phyloP scores from a whole-genome alignment of 2,113 vertebrate species.

The Empidonax alnorum region DNA sequence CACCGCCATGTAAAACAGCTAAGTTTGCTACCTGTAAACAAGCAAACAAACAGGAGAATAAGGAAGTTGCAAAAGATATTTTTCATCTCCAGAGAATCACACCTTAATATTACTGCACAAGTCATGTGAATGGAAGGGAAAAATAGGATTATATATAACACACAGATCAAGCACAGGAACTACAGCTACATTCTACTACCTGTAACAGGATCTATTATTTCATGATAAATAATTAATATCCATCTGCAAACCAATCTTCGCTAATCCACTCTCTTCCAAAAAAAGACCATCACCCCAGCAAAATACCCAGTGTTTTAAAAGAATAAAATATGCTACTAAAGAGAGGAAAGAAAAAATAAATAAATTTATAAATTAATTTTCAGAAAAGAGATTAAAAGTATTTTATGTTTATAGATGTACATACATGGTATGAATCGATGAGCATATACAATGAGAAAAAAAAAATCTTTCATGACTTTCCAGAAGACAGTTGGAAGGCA shows the following conservation, averaged over 20 bases:
- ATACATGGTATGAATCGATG: neutral
- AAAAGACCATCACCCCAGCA: neutral
- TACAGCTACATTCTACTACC: neutral
- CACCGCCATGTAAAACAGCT: neutral
- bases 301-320: neutral
- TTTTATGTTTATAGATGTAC: neutral
- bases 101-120: neutral
- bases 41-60: neutral
- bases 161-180: neutral
- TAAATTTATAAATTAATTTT: neutral
- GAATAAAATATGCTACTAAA: neutral
- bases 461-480: neutral
- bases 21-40: neutral
- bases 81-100: neutral
- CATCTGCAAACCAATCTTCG: neutral
- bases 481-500: neutral
- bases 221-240: neutral
- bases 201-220: neutral
- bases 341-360: neutral
- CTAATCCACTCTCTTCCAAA: neutral
- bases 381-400: accelerated
- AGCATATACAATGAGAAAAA: neutral
- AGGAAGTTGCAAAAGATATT: neutral
- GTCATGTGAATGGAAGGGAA: neutral
- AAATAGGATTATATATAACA: neutral